phyloP scores from a whole-genome alignment of 2,113 vertebrate species.

The Grus americana region DNA sequence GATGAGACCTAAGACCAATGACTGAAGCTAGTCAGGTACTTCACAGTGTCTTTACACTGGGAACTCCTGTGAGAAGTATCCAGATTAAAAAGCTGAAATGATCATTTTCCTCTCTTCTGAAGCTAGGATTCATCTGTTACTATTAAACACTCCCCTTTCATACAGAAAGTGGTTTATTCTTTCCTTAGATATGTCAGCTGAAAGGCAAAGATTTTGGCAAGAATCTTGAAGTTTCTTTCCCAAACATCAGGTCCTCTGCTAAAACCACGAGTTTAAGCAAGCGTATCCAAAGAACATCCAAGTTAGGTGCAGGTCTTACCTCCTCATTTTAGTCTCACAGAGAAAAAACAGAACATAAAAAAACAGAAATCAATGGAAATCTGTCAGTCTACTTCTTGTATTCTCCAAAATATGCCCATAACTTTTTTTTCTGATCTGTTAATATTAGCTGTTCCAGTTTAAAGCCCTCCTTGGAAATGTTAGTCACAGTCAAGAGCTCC shows the following conservation, averaged over 20 bases:
- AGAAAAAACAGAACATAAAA: neutral
- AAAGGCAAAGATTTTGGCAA: neutral
- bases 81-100: neutral
- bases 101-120: neutral
- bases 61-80: neutral
- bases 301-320: neutral
- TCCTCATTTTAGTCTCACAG: neutral
- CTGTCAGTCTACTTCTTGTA: neutral
- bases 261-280: neutral
- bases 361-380: neutral
- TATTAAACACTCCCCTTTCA: neutral
- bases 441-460: neutral
- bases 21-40: neutral
- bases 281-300: rapidly evolving
- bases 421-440: neutral
- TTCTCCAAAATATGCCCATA: neutral
- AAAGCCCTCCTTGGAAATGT: neutral
- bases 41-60: neutral
- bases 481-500: neutral
- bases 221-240: neutral
- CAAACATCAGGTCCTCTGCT: neutral
- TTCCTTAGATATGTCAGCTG: neutral
- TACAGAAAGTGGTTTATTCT: neutral
- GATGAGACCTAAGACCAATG: neutral
- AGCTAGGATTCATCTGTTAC: neutral